These are phyloP conservation scores for Dastarcus helophoroides DNA, from an alignment of 2,888 invertebrate species.

Conservation along the genomic window DNA sequence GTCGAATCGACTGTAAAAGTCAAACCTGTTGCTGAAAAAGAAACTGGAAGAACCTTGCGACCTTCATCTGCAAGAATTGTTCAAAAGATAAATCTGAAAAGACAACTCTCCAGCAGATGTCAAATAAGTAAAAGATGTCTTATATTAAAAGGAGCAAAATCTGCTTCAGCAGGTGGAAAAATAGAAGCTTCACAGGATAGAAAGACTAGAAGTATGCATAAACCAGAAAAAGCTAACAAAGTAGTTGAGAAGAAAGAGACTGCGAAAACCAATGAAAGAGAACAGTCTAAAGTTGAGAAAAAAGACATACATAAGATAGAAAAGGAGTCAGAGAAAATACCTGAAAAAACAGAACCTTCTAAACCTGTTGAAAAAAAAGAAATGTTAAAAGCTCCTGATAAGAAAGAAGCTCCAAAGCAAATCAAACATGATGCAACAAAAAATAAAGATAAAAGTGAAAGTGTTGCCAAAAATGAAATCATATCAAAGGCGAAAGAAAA, in stretches of 20 bases:
- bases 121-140: too few relatives aligned
- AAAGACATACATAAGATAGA: constrained; percentile 10
- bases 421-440: constrained; percentile 13
- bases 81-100: too few relatives aligned
- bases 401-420: constrained; percentile 17
- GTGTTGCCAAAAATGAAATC: constrained; percentile 8
- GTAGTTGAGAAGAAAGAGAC: constrained; percentile 9
- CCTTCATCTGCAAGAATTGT: too few relatives aligned
- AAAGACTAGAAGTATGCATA: constrained; percentile 8
- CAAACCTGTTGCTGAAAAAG: too few relatives aligned
- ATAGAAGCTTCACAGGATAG: not conserved
- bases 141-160: too few relatives aligned
- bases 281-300: constrained; percentile 14
- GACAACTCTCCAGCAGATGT: too few relatives aligned
- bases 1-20: too few relatives aligned
- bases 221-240: constrained; percentile 5
- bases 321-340: constrained; percentile 10
- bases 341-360: constrained; percentile 12
- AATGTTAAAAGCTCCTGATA: constrained; percentile 10
- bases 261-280: constrained; percentile 18
- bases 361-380: constrained; percentile 10
- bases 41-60: too few relatives aligned
- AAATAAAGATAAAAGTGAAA: constrained; percentile 13
- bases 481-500: constrained; percentile 2
- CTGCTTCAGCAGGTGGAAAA: too few relatives aligned